Evolutionary conservation across 1,140 invertebrate species (phyloP).

Genomic region (Hypothenemus hampei): DNA sequence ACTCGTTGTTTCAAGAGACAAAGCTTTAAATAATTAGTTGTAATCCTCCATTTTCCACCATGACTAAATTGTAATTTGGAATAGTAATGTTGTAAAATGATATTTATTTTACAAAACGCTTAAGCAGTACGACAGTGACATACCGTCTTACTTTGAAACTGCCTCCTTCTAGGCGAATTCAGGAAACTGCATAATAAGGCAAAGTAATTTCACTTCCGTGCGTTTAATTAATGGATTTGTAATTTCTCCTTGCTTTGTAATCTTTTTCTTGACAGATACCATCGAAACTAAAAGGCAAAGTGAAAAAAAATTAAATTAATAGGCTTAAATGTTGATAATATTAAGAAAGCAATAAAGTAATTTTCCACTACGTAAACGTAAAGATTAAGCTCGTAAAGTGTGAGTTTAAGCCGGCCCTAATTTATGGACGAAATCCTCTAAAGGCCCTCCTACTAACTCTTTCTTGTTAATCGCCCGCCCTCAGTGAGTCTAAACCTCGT

Average conservation of each 20-base stretch:
- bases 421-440: constrained; percentile 21
- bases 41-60: too few species aligned
- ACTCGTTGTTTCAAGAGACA: too few species aligned
- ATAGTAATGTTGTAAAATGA: constrained; percentile 3
- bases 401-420: constrained; percentile 13
- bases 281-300: too few species aligned
- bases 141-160: constrained; percentile 5
- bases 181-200: constrained; percentile 4
- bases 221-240: constrained; percentile 2
- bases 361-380: neutral
- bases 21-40: too few species aligned
- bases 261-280: too few species aligned
- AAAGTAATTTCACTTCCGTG: constrained; percentile 3
- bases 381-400: constrained; percentile 12
- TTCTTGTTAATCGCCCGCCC: constrained; percentile 15
- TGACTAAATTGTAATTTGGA: too few species aligned
- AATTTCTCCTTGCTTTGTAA: too few species aligned
- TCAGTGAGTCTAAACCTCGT: constrained; percentile 8
- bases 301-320: too few species aligned
- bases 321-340: too few species aligned
- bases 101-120: constrained; percentile 7
- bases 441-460: constrained; percentile 18
- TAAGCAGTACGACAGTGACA: constrained; percentile 1
- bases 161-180: neutral
- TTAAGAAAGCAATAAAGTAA: neutral